Percentiles rank a stretch among this genome's conserved stretches.
Evolutionary conservation across 1,140 invertebrate species (phyloP).

Genomic region (Arion vulgaris): DNA sequence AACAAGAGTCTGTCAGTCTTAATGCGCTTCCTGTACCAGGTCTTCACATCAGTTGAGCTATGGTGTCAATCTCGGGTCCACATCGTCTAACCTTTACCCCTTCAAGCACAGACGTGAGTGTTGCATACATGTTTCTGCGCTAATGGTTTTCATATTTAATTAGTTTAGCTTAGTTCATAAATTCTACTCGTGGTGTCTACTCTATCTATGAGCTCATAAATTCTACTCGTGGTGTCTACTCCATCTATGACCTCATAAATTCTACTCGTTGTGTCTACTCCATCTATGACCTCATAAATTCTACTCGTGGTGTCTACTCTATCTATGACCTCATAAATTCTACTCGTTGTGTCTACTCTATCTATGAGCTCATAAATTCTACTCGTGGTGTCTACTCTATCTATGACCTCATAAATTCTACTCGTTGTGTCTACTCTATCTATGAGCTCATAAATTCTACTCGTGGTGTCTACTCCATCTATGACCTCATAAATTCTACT

Average conservation of each 20-base stretch:
- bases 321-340: not conserved
- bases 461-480: not conserved
- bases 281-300: not conserved
- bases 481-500: not conserved
- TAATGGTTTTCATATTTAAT: conserved; percentile 1
- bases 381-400: not conserved
- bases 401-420: not conserved
- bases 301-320: not conserved
- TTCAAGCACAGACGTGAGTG: not conserved
- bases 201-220: not conserved
- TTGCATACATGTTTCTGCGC: not conserved
- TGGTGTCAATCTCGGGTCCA: not conserved
- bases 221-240: not conserved
- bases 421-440: not conserved
- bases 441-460: not conserved
- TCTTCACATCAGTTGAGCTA: not conserved
- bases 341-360: not conserved
- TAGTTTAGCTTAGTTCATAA: not conserved
- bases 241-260: not conserved
- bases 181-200: not conserved
- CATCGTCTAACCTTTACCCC: not conserved
- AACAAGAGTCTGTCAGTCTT: not conserved
- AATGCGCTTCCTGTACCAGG: not conserved
- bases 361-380: not conserved
- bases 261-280: not conserved